These are phyloP conservation scores for Agriopis leucophaearia DNA, from an alignment of 2,888 invertebrate species.

Conservation along the genomic window DNA sequence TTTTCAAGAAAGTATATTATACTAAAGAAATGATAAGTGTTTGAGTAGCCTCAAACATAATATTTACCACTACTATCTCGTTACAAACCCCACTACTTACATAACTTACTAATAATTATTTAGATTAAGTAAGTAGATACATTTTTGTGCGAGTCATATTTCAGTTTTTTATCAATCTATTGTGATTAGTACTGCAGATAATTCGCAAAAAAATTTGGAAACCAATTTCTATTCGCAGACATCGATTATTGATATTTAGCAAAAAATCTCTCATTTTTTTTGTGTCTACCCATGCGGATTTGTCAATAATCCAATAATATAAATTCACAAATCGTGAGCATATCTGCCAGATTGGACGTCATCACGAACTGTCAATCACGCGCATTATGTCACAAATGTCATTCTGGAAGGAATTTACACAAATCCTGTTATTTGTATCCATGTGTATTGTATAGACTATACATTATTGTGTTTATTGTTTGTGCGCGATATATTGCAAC, in stretches of 20 bases:
- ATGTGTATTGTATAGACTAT: conserved; percentile 56
- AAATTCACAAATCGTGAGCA: conserved; percentile 24
- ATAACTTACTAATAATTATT: no score
- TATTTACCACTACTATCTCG: no score
- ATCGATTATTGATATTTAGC: background rate
- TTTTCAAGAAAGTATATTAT: no score
- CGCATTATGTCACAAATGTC: conserved; percentile 50
- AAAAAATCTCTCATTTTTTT: conserved; percentile 1
- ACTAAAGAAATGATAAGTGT: no score
- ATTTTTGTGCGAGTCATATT: no score
- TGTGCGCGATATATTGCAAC: no score
- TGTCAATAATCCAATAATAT: conserved; percentile 28
- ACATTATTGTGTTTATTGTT: conserved; percentile 42
- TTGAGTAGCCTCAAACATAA: no score
- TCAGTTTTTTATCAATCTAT: no score
- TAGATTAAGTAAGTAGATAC: no score
- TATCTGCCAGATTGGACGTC: conserved; percentile 40
- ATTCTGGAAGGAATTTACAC: conserved; percentile 51
- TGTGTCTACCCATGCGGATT: conserved; percentile 20
- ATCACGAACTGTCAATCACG: conserved; percentile 42
- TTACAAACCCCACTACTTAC: no score
- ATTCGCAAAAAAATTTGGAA: no score
- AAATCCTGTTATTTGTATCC: conserved; percentile 62
- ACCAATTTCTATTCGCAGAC: background rate
- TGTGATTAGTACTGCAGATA: no score